These are phyloP conservation scores for Dunckerocampus dactyliophorus DNA, from an alignment of 2,113 vertebrate species.

Conservation along the genomic window DNA sequence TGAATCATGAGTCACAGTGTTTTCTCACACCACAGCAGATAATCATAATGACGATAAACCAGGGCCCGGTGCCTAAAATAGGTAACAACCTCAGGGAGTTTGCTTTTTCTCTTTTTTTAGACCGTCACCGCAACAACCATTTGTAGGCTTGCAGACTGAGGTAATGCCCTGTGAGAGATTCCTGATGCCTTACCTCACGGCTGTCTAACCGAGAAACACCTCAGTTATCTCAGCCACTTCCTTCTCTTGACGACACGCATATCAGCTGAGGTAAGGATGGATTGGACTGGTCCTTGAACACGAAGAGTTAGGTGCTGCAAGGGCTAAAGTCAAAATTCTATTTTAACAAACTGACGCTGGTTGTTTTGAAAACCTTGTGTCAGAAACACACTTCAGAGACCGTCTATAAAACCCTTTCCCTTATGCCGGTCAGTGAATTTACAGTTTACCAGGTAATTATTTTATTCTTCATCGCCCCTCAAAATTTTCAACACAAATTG, in stretches of 20 bases:
- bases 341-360: constrained; percentile 46
- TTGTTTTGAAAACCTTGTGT: constrained; percentile 29
- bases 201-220: constrained; percentile 52
- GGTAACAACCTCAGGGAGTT: constrained; percentile 37
- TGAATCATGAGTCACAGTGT: constrained; percentile 44
- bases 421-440: background rate
- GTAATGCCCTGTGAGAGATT: constrained; percentile 64
- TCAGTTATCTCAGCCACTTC: constrained; percentile 68
- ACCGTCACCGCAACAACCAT: constrained; percentile 18
- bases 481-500: no score
- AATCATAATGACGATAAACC: constrained; percentile 17
- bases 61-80: constrained; percentile 56
- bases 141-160: constrained; percentile 47
- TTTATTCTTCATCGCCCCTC: no score
- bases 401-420: background rate
- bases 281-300: constrained; percentile 35
- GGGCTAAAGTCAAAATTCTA: constrained; percentile 40
- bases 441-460: no score
- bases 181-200: constrained; percentile 63
- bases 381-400: background rate
- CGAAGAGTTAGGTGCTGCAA: constrained; percentile 35
- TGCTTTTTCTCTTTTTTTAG: constrained; percentile 8
- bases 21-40: constrained; percentile 41
- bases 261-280: constrained; percentile 65
- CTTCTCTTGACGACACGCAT: constrained; percentile 66